Evolutionary conservation across 2,113 vertebrate species (phyloP).

Genomic region (Axis porcinus): DNA sequence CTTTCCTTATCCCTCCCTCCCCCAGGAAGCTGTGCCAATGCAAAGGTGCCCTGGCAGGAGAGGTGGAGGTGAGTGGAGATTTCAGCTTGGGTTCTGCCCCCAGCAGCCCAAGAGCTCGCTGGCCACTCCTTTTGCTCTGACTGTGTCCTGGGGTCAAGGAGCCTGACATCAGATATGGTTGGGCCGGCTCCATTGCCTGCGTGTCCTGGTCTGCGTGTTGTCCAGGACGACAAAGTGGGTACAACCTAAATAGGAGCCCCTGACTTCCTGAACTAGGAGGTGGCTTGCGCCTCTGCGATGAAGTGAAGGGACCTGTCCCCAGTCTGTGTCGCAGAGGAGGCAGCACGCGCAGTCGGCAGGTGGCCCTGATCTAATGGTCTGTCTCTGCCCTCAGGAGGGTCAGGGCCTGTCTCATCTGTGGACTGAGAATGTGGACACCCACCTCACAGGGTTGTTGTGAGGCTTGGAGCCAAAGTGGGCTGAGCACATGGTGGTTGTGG

Average conservation of each 20-base stretch:
- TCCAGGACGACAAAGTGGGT: background rate
- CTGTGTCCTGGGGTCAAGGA: background rate
- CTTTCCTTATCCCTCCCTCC: background rate
- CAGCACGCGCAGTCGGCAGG: fast-evolving
- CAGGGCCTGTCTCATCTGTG: background rate
- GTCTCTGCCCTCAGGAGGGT: background rate
- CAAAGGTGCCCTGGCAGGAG: background rate
- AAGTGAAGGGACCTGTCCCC: background rate
- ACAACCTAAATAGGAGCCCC: background rate
- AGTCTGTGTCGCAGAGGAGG: background rate
- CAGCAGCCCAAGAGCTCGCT: background rate
- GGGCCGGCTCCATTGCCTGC: background rate
- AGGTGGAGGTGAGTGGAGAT: background rate
- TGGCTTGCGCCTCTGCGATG: background rate
- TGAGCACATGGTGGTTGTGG: background rate
- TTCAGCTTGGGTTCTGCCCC: background rate
- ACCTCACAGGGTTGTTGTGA: background rate
- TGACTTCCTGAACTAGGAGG: background rate
- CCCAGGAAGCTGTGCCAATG: background rate
- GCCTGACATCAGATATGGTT: background rate
- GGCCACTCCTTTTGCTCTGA: background rate
- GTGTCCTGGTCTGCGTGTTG: too few relatives aligned
- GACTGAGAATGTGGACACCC: background rate
- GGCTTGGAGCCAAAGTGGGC: background rate
- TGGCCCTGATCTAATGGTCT: background rate